Conservation (phyloP, 1,140 invertebrate species). For the Aphaenogaster floridana region DNA sequence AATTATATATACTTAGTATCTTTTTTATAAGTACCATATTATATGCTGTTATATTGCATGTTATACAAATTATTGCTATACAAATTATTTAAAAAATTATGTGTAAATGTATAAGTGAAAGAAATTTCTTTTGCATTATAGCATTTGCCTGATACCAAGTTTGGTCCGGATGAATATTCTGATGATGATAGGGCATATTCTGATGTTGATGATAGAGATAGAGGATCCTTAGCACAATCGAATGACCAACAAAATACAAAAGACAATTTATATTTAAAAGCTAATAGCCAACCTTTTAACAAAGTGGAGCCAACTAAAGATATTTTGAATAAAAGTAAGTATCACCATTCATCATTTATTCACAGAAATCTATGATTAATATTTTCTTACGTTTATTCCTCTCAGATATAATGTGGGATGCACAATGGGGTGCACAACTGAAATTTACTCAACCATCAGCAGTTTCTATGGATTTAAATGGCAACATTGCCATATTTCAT, state of each 20-base stretch:
- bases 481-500: slow-evolving; percentile 95
- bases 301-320: slow-evolving; percentile 27
- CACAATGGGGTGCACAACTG: slow-evolving; percentile 87
- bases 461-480: slow-evolving; percentile 91
- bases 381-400: slow-evolving; percentile 19
- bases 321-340: slow-evolving; percentile 72
- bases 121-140: neutral
- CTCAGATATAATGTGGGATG: slow-evolving; percentile 82
- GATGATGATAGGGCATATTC: slow-evolving; percentile 65
- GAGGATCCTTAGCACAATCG: slow-evolving; percentile 30
- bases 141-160: slow-evolving; percentile 72
- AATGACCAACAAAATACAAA: slow-evolving; percentile 19
- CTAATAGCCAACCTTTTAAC: neutral
- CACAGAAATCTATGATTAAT: neutral
- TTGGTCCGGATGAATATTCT: slow-evolving; percentile 73
- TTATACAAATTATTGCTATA: neutral
- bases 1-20: neutral
- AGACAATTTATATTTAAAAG: slow-evolving; percentile 3
- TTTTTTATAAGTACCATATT: neutral
- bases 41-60: neutral
- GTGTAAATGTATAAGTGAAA: slow-evolving; percentile 2
- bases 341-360: neutral
- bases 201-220: slow-evolving; percentile 74
- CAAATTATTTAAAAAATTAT: neutral
- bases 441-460: slow-evolving; percentile 93